Percentiles rank a stretch among this genome's conserved stretches.
phyloP scores from a whole-genome alignment of 2,797 vertebrate genomes.

The Allobates femoralis region DNA sequence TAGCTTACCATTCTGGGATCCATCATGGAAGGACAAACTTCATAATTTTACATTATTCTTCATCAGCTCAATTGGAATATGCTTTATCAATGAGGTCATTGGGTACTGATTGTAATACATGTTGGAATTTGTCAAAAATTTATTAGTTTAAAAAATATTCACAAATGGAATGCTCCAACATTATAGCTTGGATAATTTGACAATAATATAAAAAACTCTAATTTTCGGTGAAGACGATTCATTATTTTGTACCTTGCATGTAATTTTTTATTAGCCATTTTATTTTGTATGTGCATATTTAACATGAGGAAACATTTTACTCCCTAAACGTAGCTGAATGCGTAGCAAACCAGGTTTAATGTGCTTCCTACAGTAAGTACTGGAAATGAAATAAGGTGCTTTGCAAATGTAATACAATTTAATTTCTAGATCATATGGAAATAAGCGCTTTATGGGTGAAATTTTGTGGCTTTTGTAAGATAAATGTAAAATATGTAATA shows the following conservation, averaged over 20 bases:
- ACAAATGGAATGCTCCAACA: no score
- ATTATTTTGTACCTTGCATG: neutral
- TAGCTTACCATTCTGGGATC: no score
- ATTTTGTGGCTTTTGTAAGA: conserved; percentile 46
- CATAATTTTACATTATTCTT: no score
- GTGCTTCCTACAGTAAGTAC: conserved; percentile 10
- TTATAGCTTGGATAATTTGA: no score
- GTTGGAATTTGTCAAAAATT: no score
- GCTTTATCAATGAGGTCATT: no score
- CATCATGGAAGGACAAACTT: no score
- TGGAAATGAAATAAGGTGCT: conserved; percentile 49
- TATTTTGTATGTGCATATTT: conserved; percentile 16
- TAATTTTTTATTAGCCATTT: neutral
- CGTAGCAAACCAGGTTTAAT: conserved; percentile 1
- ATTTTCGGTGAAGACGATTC: neutral
- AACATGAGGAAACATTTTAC: conserved; percentile 3
- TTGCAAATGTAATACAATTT: conserved; percentile 48
- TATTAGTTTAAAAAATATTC: no score
- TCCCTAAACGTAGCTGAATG: neutral
- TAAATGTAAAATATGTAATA: conserved; percentile 59
- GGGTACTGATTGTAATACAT: no score
- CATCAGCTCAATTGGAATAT: no score
- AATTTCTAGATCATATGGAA: conserved; percentile 51
- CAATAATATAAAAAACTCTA: neutral
- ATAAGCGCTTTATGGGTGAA: conserved; percentile 42